A percentile compares a stretch with the other conserved stretches of the same genome.
phyloP scores from a whole-genome alignment of 2,888 invertebrate species.

The Amiota minor region DNA sequence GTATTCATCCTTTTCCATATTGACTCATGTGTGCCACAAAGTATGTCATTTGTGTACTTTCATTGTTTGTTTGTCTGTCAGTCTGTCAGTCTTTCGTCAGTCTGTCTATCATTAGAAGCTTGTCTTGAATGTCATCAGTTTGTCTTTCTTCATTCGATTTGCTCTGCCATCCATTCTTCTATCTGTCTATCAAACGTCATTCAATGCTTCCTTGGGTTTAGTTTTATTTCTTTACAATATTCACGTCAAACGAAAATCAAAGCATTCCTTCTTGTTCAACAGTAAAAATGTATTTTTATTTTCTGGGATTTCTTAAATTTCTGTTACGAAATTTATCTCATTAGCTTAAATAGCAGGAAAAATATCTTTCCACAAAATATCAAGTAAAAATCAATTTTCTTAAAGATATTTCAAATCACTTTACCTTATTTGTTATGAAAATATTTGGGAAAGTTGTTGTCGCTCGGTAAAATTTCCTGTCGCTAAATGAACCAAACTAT shows the following conservation, averaged over 20 bases:
- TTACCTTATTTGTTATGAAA: conserved; percentile 62
- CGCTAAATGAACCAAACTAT: no score
- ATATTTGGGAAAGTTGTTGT: conserved; percentile 51
- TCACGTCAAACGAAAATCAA: conserved; percentile 57
- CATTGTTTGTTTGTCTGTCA: conserved; percentile 47
- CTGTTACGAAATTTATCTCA: not conserved
- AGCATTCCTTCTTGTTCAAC: conserved; percentile 43
- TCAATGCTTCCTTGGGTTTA: conserved; percentile 52
- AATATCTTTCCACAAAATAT: not conserved
- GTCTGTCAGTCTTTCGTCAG: conserved; percentile 36
- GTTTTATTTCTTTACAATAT: conserved; percentile 26
- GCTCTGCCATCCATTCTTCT: not conserved
- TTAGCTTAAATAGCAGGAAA: not conserved
- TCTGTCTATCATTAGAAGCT: conserved; percentile 42
- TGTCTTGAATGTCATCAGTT: conserved; percentile 11
- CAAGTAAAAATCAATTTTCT: conserved; percentile 25
- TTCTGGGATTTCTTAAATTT: conserved; percentile 6
- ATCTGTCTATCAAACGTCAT: conserved; percentile 38
- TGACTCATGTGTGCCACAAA: not conserved
- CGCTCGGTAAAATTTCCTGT: not conserved
- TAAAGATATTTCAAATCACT: conserved; percentile 53
- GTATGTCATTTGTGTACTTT: not conserved
- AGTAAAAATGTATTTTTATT: not conserved
- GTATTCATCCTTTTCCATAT: no score
- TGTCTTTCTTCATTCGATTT: conserved; percentile 33